A percentile compares a stretch with the other conserved stretches of the same genome.
Evolutionary conservation across 2,797 vertebrate species (phyloP).

Genomic region (Melopsittacus undulatus): DNA sequence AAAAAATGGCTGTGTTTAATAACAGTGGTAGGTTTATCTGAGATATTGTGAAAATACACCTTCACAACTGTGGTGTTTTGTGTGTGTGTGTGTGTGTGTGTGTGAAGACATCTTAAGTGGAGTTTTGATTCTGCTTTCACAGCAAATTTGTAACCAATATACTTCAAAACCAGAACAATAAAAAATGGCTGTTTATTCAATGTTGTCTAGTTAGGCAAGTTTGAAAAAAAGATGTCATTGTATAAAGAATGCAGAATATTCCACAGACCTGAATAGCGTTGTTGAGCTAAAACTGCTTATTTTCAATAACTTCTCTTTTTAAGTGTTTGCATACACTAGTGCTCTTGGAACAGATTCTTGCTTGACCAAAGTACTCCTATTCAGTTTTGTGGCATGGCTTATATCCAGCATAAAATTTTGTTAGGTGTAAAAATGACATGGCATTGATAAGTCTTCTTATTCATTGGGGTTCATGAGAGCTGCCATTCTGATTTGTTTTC

Average conservation of each 20-base stretch:
- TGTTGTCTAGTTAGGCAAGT: constrained; percentile 48
- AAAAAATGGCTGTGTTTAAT: constrained; percentile 12
- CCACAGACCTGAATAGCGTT: constrained; percentile 14
- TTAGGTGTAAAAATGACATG: constrained; percentile 5
- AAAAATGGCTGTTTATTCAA: constrained; percentile 23
- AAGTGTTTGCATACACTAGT: not conserved
- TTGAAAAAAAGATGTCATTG: constrained; percentile 9
- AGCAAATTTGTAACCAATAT: not conserved
- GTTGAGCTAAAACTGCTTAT: constrained; percentile 17
- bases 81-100: not conserved
- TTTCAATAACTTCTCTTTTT: not conserved
- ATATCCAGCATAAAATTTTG: constrained; percentile 29
- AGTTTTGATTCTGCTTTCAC: constrained; percentile 49
- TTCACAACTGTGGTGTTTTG: not conserved
- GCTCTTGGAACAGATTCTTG: constrained; percentile 62
- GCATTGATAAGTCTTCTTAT: not conserved
- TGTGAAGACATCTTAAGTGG: constrained; percentile 8
- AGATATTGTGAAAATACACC: not conserved
- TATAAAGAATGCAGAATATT: not conserved
- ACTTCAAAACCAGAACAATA: not conserved
- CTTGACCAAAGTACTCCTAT: constrained; percentile 83
- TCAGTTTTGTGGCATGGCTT: constrained; percentile 78
- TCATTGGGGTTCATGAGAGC: constrained; percentile 19
- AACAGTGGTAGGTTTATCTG: constrained; percentile 17
- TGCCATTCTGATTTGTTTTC: constrained; percentile 14